Conservation (phyloP, 2,888 invertebrate genomes). For the Mamestra brassicae region DNA sequence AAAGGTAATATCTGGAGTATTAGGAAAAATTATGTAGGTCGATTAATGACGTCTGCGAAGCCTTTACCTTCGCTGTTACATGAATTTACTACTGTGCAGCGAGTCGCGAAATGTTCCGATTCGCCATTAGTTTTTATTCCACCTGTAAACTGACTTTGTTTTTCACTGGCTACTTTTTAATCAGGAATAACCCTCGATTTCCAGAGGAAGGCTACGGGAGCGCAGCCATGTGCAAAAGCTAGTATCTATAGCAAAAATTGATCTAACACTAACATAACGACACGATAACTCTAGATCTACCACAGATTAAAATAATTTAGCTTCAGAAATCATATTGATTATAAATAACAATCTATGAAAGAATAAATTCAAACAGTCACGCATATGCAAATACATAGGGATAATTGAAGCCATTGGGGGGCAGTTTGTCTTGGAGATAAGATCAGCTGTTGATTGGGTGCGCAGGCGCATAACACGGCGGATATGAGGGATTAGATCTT, state of each 20-base stretch:
- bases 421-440: constrained; percentile 57
- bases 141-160: no score
- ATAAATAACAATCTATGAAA: constrained; percentile 52
- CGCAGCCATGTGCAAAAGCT: neutral
- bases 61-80: no score
- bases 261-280: neutral
- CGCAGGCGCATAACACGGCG: constrained; percentile 49
- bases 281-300: constrained; percentile 38
- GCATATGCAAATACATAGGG: constrained; percentile 55
- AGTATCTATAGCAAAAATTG: neutral
- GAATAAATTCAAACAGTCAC: constrained; percentile 55
- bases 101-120: no score
- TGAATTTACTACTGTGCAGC: no score
- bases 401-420: constrained; percentile 58
- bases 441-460: constrained; percentile 60
- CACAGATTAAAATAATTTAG: constrained; percentile 51
- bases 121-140: no score
- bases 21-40: no score
- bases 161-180: no score
- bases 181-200: no score
- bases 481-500: constrained; percentile 56
- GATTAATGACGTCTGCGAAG: no score
- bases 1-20: no score
- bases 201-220: neutral
- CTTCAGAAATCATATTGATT: constrained; percentile 50